Conservation (phyloP, 2,888 invertebrate species). For the Bombylius major region DNA sequence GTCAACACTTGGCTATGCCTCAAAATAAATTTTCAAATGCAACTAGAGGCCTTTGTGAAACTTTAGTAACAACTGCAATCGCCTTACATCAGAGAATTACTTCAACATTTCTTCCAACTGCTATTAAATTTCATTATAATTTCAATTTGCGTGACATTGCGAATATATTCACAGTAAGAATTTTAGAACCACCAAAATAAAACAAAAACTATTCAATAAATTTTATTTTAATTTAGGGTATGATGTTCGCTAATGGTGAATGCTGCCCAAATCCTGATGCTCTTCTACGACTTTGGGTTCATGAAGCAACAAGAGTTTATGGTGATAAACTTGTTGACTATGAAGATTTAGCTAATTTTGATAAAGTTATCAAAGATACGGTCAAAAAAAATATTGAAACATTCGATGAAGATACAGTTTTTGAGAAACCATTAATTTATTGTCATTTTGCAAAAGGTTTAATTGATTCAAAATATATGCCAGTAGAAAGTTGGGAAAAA, state of each 20-base stretch:
- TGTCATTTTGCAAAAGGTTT: conserved; percentile 88
- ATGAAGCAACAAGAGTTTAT: conserved; percentile 83
- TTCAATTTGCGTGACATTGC: conserved; percentile 88
- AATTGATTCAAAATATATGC: conserved; percentile 83
- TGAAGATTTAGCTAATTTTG: conserved; percentile 59
- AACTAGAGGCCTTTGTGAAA: conserved; percentile 40
- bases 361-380: conserved; percentile 57
- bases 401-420: conserved; percentile 57
- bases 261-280: conserved; percentile 56
- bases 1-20: conserved; percentile 57
- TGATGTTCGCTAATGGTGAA: conserved; percentile 69
- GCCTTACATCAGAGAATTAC: conserved; percentile 63
- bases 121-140: conserved; percentile 87
- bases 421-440: conserved; percentile 67
- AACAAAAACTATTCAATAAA: too few relatives aligned
- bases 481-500: conserved; percentile 56
- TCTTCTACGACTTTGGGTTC: conserved; percentile 73
- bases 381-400: conserved; percentile 67
- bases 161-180: conserved; percentile 77
- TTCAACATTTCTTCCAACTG: conserved; percentile 75
- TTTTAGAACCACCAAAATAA: not conserved
- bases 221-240: conserved; percentile 45
- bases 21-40: conserved; percentile 47
- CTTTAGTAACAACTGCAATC: conserved; percentile 59
- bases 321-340: conserved; percentile 80